Evolutionary conservation across 1,140 invertebrate genomes (phyloP), one percentile per base, ranked within the genome.

Genomic region (Trialeurodes vaporariorum): DNA sequence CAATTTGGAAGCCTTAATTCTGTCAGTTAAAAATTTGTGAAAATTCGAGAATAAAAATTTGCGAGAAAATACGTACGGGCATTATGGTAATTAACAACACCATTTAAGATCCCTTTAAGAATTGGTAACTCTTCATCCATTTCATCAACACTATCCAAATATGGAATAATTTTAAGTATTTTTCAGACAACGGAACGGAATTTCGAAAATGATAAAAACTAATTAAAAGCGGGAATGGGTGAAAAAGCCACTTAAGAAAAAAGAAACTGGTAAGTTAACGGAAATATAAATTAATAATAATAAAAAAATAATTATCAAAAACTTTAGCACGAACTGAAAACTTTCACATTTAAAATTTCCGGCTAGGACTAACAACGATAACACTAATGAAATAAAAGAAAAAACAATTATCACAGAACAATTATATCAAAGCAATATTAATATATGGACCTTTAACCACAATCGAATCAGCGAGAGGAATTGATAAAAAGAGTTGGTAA

Each of bases 71-170:
- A 92, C 90, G 79, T 92, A 92, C 90, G 90, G 83, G 89, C 90
- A 86, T 92, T 92, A 78, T 91, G 90, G 80, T 92, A 92, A 79
- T 90, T 87, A 76, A 91, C 88, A 72, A 88, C 88, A 76, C 90
- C 90, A 78, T 92, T 91, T 65, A 93, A 84, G 78, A 93, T 92
- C 70, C 89, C 89, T 79, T 92, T 93, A 34, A 92, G 83, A 75
- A 93, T 92, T 70, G 90, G 89, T 79, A 91, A 83, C 82, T 92
- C 88, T 83, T 92, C 89, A 77, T 84, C 87, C 89, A 92, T 91
- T 67, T 67, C 34, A 26, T 62, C 5, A 24, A 62, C 25, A 25
- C 61, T 61, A 9, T 25, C n/a, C 25, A 21, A 22, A 23, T 64
- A 23, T n/a, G 68, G 25, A 68, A 27, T 63, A 60, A 60, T 27